Evolutionary conservation across 2,888 invertebrate genomes (phyloP), one percentile per base, ranked within the genome.

Genomic region (Drosophila affinis): DNA sequence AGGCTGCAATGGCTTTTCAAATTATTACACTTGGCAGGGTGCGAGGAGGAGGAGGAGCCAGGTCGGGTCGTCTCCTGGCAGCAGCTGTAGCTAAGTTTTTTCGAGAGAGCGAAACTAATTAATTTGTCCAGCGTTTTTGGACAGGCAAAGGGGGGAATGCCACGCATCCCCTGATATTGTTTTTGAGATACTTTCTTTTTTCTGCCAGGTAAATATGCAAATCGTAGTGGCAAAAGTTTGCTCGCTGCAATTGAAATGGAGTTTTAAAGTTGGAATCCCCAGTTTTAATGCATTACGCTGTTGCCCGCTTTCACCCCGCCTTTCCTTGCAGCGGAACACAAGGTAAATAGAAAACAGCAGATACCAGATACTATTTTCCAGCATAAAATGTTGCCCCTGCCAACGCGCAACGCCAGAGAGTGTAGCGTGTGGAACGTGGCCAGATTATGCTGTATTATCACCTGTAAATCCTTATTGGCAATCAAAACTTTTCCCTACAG

Each of bases 401-500:
- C 65, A 67, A 56, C 68, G 45, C 65, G 65, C 24, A 2, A 24
- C 3, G 18, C 18, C 3, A 24, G 24, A 24, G 24, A 24, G 24
- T 24, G 54, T 27, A 9, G 10, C 29, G 45, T 17, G 29, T 72
- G 76, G 77, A 86, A 83, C 82, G 82, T 83, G 82, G 84, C 75
- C 75, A 83, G 85, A 85, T 88, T 89, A 89, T 82, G 83, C 77
- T 85, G 82, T 83, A 87, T 90, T 90, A 90, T 87, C 90, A 89
- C 90, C 90, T 90, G 89, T 84, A 89, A 90, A 85, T 88, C 81
- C 81, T 84, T 90, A 89, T 89, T 89, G 90, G 81, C 89, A 90
- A 90, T 90, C 90, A 90, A 89, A 90, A 87, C 82, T 88, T 88
- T 81, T 64, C 72, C 70, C 65, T 63, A 39, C 62, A 72, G 72